Percentiles rank a stretch among this genome's conserved stretches.
Conservation (phyloP, 2,888 invertebrate species). For the Agonopterix subpropinquella region DNA sequence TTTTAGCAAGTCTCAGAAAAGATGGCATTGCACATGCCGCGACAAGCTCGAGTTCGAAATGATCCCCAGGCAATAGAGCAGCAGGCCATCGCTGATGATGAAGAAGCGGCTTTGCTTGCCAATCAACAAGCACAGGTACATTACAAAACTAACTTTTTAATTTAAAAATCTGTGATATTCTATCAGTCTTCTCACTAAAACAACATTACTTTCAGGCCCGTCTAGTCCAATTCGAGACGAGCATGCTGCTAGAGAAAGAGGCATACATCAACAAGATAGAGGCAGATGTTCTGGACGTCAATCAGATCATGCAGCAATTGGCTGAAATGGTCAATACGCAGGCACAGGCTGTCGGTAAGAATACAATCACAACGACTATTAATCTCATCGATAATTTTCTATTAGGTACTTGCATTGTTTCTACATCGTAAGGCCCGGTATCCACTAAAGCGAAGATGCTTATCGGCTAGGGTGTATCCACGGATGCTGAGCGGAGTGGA, state of each 20-base stretch:
- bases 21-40: slow-evolving; percentile 79
- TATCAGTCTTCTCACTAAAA: background rate
- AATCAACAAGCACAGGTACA: slow-evolving; percentile 69
- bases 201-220: slow-evolving; percentile 48
- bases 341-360: slow-evolving; percentile 82
- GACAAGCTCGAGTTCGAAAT: slow-evolving; percentile 38
- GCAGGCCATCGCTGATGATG: slow-evolving; percentile 61
- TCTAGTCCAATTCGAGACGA: slow-evolving; percentile 85
- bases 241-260: slow-evolving; percentile 87
- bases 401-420: too few species aligned
- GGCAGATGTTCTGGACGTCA: slow-evolving; percentile 87
- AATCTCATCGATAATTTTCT: too few species aligned
- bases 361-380: too few species aligned
- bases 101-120: slow-evolving; percentile 53
- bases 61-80: slow-evolving; percentile 46
- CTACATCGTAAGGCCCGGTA: too few species aligned
- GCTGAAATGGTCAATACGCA: slow-evolving; percentile 83
- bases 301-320: slow-evolving; percentile 87
- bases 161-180: background rate
- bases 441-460: too few species aligned
- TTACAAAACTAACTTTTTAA: background rate
- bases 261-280: slow-evolving; percentile 88
- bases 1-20: slow-evolving; percentile 78
- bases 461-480: too few species aligned
- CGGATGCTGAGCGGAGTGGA: too few species aligned